These are phyloP conservation scores for Lytechinus pictus DNA, from an alignment of 35 echinoderm and acorn worm genomes.

Conservation along the genomic window DNA sequence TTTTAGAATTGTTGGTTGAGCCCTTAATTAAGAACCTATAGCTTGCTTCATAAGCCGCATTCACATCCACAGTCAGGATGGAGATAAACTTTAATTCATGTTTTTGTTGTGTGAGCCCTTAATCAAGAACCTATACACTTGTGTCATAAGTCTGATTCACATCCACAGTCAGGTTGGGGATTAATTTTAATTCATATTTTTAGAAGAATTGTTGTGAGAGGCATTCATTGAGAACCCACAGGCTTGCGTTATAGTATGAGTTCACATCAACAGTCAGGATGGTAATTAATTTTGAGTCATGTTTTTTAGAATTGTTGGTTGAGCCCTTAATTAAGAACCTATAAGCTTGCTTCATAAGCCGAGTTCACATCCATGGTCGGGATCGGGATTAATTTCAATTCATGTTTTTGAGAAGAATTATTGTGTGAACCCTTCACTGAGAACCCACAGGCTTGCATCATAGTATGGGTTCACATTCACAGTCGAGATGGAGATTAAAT, in stretches of 20 bases:
- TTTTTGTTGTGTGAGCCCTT: neutral
- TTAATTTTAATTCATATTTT: too few relatives aligned
- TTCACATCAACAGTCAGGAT: too few relatives aligned
- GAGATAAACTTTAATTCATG: neutral
- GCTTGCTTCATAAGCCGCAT: neutral
- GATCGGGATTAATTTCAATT: neutral
- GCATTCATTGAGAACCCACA: too few relatives aligned
- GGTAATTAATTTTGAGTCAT: too few relatives aligned
- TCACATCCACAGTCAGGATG: neutral
- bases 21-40: conserved; percentile 4
- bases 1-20: neutral
- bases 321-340: conserved; percentile 3
- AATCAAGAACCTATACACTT: neutral
- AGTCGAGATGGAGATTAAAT: neutral
- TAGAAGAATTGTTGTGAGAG: too few relatives aligned
- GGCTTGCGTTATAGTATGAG: too few relatives aligned
- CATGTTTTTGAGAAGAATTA: too few relatives aligned
- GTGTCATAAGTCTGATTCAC: neutral
- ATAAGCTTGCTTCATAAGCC: neutral
- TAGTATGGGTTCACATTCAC: neutral
- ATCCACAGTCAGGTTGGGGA: neutral
- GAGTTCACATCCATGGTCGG: neutral
- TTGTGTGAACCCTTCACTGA: neutral
- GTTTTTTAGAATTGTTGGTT: neutral
- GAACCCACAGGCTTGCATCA: neutral